Base-by-base conservation (phyloP, 2,888 invertebrate genomes). In the Scaptomyza reducta region DNA sequence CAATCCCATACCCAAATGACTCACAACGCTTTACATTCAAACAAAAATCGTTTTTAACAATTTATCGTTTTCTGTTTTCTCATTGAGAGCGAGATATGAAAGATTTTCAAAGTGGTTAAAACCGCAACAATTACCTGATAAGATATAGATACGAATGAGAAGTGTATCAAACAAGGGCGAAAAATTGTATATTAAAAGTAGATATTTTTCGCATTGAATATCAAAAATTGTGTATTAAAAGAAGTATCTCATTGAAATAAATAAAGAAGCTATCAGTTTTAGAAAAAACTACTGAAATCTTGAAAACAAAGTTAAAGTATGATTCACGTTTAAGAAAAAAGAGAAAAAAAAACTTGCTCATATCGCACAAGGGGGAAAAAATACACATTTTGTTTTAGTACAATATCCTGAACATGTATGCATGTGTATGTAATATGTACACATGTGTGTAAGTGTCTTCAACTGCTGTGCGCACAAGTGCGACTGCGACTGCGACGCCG, bases 41-140 rank as follows among this genome's bases (percentile, higher is more conserved):
- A 16, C 11, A 11, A 18, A 31, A 46, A 49, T 50, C 31, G 29
- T 45, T 25, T 45, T 51, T 11, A 25, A 35, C 33, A 47, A 7
- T 27, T 7, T 27, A 7, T 1, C 27, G 27, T 16, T 66, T 40
- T 14, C 3, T 22, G 3, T 22, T 22, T 22, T 22, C 3, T 4
- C 22, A 22, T 22, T 22, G 62, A n/a, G 2, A 22, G 27, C 27
- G 27, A 27, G 18, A 29, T 35, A 33, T 10, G 25, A 35, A n/a
- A 31, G 31, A 31, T 31, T 10, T 31, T 10, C 22, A 22, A 22
- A 22, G 22, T 22, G 0, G 27, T 27, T 7, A 27, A 41, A 61
- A 62, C 57, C 74, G 57, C 67, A 73, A 47, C 42, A 64, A 29
- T 66, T 47, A 64, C 46, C 22, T 45, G 59, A 49, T 74, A 74